These are phyloP conservation scores for Pionites leucogaster DNA, from an alignment of 2,113 vertebrate genomes.

Conservation along the genomic window DNA sequence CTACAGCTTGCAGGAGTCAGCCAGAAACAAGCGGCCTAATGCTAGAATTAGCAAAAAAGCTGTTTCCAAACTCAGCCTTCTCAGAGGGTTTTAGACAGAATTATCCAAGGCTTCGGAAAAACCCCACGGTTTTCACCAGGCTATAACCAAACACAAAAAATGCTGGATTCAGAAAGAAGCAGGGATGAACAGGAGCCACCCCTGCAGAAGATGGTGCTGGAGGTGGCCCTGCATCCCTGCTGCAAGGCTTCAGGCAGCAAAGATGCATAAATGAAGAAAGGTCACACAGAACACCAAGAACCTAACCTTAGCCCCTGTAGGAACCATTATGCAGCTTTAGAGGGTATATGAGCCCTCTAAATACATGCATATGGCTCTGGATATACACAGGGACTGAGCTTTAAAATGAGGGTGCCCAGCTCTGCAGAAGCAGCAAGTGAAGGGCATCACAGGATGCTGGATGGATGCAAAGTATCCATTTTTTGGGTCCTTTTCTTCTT, in stretches of 20 bases:
- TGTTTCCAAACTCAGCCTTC: background rate
- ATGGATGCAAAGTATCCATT: background rate
- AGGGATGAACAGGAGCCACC: fast-evolving
- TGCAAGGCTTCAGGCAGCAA: background rate
- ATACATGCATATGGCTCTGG: background rate
- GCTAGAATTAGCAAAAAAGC: slow-evolving; percentile 22
- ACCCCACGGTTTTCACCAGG: background rate
- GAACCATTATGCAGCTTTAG: background rate
- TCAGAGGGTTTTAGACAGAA: background rate
- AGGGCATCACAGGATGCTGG: background rate
- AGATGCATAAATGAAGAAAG: background rate
- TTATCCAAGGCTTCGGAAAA: background rate
- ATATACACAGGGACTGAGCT: background rate
- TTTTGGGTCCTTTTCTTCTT: background rate
- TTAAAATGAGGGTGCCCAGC: background rate
- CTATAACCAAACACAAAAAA: background rate
- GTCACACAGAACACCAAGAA: background rate
- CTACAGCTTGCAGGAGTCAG: background rate
- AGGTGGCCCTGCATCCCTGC: background rate
- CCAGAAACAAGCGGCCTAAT: background rate
- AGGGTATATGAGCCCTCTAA: background rate
- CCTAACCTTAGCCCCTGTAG: background rate
- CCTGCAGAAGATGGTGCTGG: background rate
- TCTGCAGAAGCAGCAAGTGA: background rate
- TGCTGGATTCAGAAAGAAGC: fast-evolving